phyloP scores from a whole-genome alignment of 2,888 invertebrate genomes.

The Ectemnius continuus region DNA sequence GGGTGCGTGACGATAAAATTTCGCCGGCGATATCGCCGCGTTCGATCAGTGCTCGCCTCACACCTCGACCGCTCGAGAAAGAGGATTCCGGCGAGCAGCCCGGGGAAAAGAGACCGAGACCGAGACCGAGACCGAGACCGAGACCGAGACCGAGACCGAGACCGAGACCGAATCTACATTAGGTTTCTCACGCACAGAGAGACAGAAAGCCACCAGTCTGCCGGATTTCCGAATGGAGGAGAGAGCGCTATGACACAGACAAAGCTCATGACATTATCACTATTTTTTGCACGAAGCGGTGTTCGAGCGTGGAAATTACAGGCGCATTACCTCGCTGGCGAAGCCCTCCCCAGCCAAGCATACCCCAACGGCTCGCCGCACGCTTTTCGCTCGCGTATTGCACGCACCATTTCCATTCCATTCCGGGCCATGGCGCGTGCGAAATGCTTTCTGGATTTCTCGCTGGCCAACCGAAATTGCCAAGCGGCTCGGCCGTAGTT shows the following conservation, averaged over 20 bases:
- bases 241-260: conserved; percentile 30
- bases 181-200: conserved; percentile 7
- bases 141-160: no score
- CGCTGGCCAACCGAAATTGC: conserved; percentile 38
- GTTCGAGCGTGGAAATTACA: conserved; percentile 50
- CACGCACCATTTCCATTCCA: conserved; percentile 33
- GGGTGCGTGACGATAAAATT: conserved; percentile 59
- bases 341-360: no score
- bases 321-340: conserved; percentile 24
- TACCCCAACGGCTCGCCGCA: no score
- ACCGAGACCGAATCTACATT: conserved; percentile 7
- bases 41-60: conserved; percentile 34
- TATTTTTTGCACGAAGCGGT: conserved; percentile 37
- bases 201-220: background rate
- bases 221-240: background rate
- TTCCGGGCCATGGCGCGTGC: conserved; percentile 31
- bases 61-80: conserved; percentile 14
- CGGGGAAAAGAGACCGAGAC: no score
- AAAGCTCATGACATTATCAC: conserved; percentile 44
- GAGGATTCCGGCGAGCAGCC: conserved; percentile 11
- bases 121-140: no score
- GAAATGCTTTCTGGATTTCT: conserved; percentile 37
- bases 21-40: conserved; percentile 16
- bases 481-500: background rate
- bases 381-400: conserved; percentile 26